Base-by-base conservation (phyloP, 64 coral and sea anemone genomes). In the Stichodactyla helianthus region DNA sequence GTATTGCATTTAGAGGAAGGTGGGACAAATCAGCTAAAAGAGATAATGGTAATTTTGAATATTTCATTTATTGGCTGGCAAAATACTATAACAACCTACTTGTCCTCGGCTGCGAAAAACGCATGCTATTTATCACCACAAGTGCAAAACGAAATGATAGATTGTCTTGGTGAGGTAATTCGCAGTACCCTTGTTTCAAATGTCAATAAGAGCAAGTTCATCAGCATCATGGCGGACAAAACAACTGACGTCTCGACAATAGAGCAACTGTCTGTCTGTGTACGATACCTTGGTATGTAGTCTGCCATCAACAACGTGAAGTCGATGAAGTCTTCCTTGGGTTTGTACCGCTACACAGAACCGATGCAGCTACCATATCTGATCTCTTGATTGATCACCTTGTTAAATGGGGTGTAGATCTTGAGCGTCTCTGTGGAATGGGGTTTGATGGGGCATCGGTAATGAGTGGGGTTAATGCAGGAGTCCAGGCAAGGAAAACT, bases 71-170 rank as follows among this genome's bases (percentile, higher is more conserved):
- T 50, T 91, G 89, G 89, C 76, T 86, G 71, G 77, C 89, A 70
- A 91, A 91, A 82, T 87, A 79, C 77, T 54, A 87, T 79, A 79
- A 91, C 26, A 79, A 77, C 35, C 71, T 91, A 92, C 64, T 87
- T 92, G 52, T 82, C 85, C 31, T 56, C 56, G 17, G 87, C 87
- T 52, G 78, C 78, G 27, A 89, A 89, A 83, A 89, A 89, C 76
- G 87, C 87, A 6, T 71, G 86, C 61, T 86, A 89, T 79, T 74
- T 93, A 79, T 89, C 59, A 50, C 87, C 92, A 23, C 91, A 89
- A 82, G 77, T 93, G n/a, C 92, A 89, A 89, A 93, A 93, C 71
- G 51, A 93, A 81, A 86, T 89, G 31, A 89, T 93, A 89, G 61
- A 93, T 56, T 86, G 83, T 51, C 61, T 89, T 89, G 87, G 83